Base-by-base conservation (phyloP, 2,797 vertebrate genomes). In the Cossypha heuglini region DNA sequence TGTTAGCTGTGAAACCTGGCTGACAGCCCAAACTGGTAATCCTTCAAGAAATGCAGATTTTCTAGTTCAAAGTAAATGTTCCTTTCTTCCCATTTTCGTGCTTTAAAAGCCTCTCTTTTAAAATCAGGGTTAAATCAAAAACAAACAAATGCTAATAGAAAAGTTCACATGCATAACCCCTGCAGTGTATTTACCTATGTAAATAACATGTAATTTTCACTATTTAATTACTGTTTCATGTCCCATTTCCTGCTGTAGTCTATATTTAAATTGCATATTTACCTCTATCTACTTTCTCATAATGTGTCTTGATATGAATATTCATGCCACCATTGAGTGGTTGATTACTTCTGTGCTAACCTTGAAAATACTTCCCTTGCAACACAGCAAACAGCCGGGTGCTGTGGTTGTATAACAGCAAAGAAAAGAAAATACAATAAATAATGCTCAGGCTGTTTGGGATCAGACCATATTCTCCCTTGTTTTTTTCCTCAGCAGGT, bases 211-310 rank as follows among this genome's bases (percentile, higher is more conserved):
- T 69, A 82, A 97, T 97, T 93, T 96, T 95, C 78, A 92, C 75
- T 89, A 66, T 85, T 61, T 90, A 95, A 96, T 97, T 96, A 92
- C 82, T 96, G 67, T 87, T 96, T 96, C 81, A 73, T 96, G 92
- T 86, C 82, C 91, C 26, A 55, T 94, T 97, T 97, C 94, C 94
- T 96, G 81, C 61, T 77, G 51, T 43, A 86, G 54, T 78, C 91
- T 97, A 90, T 95, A 97, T 97, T 97, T 97, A 97, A 97, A 95
- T 77, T 54, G 73, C 45, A 69, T 94, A 96, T 97, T 97, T 95
- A 72, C 90, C 71, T 97, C 88, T 71, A 67, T 94, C 92, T 92
- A 49, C 88, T 86, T 96, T 93, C 68, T 92, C 88, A 72, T 94
- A 84, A 94, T 75, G 35, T 82, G 58, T 52, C 91, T 95, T 82